Percentiles rank a stretch among this genome's conserved stretches.
These are phyloP conservation scores for human (Homo sapiens) DNA, from an alignment of 2,113 vertebrate genomes.

Conservation along the genomic window DNA sequence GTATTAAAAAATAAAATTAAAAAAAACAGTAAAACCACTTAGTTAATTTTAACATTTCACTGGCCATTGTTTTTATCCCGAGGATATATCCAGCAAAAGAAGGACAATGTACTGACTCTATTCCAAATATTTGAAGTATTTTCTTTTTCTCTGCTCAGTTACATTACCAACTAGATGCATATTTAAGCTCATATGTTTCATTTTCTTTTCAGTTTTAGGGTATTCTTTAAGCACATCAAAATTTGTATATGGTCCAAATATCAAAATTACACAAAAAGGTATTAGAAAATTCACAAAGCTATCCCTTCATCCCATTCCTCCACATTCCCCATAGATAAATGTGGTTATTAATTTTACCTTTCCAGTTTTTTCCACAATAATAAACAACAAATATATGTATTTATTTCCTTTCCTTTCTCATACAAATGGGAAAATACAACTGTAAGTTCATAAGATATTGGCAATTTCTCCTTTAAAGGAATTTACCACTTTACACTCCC, in stretches of 20 bases:
- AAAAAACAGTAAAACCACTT: neutral
- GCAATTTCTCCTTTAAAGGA: neutral
- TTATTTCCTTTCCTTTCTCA: neutral
- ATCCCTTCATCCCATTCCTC: neutral
- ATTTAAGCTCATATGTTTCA: neutral
- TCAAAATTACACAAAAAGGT: neutral
- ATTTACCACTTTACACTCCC: neutral
- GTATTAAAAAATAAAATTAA: too few relatives aligned
- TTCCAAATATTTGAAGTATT: neutral
- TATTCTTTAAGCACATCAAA: neutral
- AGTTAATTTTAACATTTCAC: neutral
- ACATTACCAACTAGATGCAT: neutral
- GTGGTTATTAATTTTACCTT: neutral
- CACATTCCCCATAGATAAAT: neutral
- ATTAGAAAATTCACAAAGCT: neutral
- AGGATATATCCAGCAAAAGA: neutral
- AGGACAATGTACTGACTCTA: neutral
- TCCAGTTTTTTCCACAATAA: neutral
- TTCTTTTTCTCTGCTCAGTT: neutral
- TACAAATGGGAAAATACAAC: neutral
- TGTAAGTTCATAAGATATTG: slow-evolving; percentile 2
- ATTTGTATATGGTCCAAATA: neutral
- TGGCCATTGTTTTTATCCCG: neutral
- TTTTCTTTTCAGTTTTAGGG: neutral
- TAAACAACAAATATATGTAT: neutral